These are phyloP conservation scores for Eristalinus sepulchralis DNA, from an alignment of 2,888 invertebrate species.

Conservation along the genomic window DNA sequence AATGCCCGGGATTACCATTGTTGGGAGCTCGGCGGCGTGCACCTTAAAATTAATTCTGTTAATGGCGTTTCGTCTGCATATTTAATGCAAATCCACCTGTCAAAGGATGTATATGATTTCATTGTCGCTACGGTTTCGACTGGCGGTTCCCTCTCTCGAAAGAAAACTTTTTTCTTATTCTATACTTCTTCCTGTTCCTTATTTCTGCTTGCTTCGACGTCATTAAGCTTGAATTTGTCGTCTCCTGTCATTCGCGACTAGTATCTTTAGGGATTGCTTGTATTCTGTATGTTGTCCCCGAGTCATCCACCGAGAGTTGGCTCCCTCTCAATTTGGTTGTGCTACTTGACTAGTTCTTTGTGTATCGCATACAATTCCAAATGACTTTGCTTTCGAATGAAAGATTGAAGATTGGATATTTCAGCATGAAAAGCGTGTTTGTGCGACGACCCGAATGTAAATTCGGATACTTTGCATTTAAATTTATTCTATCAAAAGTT, in stretches of 20 bases:
- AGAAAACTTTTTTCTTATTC: not conserved
- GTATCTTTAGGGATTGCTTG: not conserved
- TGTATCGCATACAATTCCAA: not conserved
- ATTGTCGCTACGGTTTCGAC: not conserved
- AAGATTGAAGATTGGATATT: not conserved
- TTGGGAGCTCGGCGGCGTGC: no score
- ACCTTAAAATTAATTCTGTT: not conserved
- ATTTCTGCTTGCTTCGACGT: not conserved
- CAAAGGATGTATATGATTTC: not conserved
- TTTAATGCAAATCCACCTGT: not conserved
- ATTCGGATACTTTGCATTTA: conserved; percentile 19
- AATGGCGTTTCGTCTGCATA: not conserved
- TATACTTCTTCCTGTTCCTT: no score
- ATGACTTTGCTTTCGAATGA: not conserved
- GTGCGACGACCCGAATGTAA: not conserved
- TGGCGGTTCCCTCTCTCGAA: not conserved
- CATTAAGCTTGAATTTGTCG: not conserved
- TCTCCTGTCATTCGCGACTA: not conserved
- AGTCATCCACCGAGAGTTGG: not conserved
- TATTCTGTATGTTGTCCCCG: not conserved
- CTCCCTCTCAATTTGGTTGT: not conserved
- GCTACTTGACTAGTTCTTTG: not conserved
- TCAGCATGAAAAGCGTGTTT: conserved; percentile 26
- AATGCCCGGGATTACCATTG: not conserved
- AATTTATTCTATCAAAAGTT: conserved; percentile 36